Base-by-base conservation (phyloP, 2,888 invertebrate species). In the Heliconius sara region DNA sequence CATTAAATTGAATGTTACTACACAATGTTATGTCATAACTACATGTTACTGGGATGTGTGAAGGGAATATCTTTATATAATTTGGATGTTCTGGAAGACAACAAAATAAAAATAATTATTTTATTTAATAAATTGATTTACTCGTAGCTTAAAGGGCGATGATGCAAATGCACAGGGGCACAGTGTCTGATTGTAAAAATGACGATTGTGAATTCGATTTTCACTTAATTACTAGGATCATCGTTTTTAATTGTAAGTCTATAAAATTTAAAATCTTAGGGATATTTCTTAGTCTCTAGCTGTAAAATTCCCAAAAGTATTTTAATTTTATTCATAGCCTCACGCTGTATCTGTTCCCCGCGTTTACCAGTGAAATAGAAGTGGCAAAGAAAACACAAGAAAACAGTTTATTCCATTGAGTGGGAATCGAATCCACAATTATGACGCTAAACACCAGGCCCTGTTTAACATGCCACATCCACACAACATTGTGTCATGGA, bases 401-500 rank as follows among this genome's bases (percentile, higher is more conserved):
- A 22, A 22, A 22, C 52, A 22, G 22, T 52, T 52, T 52, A 52
- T 9, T 0, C 7, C 22, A 2, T 52, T 52, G 52, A 52, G 9
- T 22, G 7, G 65, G 13, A 25, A 65, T 65, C 34, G 39, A n/a
- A 68, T 22, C 68, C n/a, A 68, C n/a, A 13, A 13, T 39, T n/a
- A 3, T 65, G 6, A 13, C n/a, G 25, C 3, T 27, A 27, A 65
- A 6, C 16, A 6, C 1, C 65, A 65, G 25, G 16, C 6, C 6
- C 27, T 65, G 34, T 77, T 52, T 27, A 30, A 52, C 52, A 79
- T 84, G 78, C 82, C 83, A 73, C 68, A 82, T 84, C 84, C 80
- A 60, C n/a, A 13, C 7, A 27, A 19, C 27, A 39, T 27, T 52
- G 67, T 30, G 47, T 76, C 43, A 66, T 9, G 52, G 52, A 77